A percentile compares a stretch with the other conserved stretches of the same genome.
Conservation (phyloP, 1,140 invertebrate species). For the Cydia splendana region DNA sequence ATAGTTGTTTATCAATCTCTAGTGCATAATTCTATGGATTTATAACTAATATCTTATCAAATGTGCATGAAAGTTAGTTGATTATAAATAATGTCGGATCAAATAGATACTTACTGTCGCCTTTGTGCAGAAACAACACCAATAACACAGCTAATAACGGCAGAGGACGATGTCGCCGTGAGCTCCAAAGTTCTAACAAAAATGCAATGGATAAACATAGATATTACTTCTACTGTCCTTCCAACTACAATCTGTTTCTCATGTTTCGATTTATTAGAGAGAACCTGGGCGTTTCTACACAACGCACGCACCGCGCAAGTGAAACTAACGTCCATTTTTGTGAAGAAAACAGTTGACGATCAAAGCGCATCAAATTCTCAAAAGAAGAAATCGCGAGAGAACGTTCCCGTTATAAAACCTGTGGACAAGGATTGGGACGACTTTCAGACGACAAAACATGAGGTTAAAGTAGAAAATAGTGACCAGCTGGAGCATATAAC, state of each 20-base stretch:
- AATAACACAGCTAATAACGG: constrained; percentile 53
- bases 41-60: constrained; percentile 35
- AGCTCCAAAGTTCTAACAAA: constrained; percentile 65
- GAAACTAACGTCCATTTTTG: constrained; percentile 59
- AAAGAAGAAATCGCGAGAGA: constrained; percentile 38
- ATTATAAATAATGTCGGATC: constrained; percentile 52
- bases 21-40: constrained; percentile 31
- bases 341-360: constrained; percentile 42
- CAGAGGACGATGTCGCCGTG: constrained; percentile 59
- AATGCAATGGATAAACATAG: constrained; percentile 73
- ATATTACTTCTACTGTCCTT: constrained; percentile 52
- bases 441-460: constrained; percentile 55
- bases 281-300: constrained; percentile 68
- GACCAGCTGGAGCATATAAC: constrained; percentile 37
- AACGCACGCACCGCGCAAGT: constrained; percentile 61
- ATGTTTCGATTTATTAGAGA: constrained; percentile 68
- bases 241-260: constrained; percentile 70
- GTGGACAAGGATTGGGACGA: constrained; percentile 62
- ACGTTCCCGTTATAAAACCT: constrained; percentile 52
- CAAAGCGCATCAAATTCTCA: neutral
- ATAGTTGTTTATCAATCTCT: constrained; percentile 46
- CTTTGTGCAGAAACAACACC: constrained; percentile 69
- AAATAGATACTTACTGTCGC: constrained; percentile 61
- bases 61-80: constrained; percentile 30
- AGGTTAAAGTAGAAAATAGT: constrained; percentile 57